These are phyloP conservation scores for Pyrrhia umbra DNA, from an alignment of 2,888 invertebrate species.

Conservation along the genomic window DNA sequence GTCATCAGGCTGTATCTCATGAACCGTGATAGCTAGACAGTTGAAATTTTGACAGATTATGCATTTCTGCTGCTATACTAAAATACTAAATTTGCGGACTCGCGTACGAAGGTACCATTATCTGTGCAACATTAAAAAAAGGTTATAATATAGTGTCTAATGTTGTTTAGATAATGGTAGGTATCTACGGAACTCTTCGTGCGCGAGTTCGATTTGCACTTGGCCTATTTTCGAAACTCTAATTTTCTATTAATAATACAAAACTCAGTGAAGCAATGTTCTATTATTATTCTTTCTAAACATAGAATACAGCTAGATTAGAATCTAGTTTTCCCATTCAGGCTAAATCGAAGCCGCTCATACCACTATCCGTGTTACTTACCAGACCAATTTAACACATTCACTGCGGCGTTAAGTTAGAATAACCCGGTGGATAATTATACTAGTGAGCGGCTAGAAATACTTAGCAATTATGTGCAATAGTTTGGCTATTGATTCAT, in stretches of 20 bases:
- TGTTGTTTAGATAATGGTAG: no score
- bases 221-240: not conserved
- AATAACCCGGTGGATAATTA: constrained; percentile 17
- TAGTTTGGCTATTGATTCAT: not conserved
- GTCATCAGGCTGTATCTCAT: no score
- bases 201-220: no score
- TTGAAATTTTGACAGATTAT: no score
- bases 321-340: constrained; percentile 8
- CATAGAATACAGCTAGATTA: constrained; percentile 7
- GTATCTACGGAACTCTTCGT: no score
- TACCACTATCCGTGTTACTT: constrained; percentile 32
- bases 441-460: not conserved
- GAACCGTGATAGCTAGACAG: no score
- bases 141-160: no score
- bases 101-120: no score
- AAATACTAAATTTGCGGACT: no score
- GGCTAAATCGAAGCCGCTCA: constrained; percentile 14
- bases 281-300: constrained; percentile 1
- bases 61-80: no score
- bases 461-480: not conserved
- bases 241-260: constrained; percentile 9
- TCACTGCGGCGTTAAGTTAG: constrained; percentile 18
- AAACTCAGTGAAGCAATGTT: constrained; percentile 6
- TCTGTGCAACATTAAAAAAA: no score
- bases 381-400: constrained; percentile 23